Evolutionary conservation across 2,113 vertebrate species (phyloP), one percentile per base, ranked within the genome.

Genomic region (Hipposideros armiger): DNA sequence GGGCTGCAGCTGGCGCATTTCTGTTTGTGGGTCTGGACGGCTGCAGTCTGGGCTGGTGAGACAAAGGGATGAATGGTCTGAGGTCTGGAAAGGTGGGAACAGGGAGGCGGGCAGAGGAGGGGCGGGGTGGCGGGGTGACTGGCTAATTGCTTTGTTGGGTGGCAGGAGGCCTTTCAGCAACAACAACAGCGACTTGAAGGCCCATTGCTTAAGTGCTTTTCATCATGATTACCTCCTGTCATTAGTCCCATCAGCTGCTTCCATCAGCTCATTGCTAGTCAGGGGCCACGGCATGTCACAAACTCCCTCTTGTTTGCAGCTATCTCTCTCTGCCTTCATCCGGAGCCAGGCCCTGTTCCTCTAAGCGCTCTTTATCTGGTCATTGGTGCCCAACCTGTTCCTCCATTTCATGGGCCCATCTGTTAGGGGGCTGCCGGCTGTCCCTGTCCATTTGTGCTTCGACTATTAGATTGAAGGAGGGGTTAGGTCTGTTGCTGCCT

Each of bases 141-240:
- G 72, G 90, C 94, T 96, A 95, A 95, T 96, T 96, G 93, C 96
- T 97, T 97, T 96, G 72, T 97, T 95, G 47, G 47, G 72, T 92
- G 95, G 73, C 62, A 28, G 78, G 52, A 97, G 76, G 72, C 88
- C 90, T 97, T 96, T 97, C 95, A 95, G 90, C 86, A 92, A 74
- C 96, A 73, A 80, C 77, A 97, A 56, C 84, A 69, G 97, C 88
- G 64, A 93, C 89, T 54, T 32, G 94, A 90, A 94, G 96, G 95
- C 95, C 95, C 56, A 11, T 93, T 94, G 87, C 91, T 96, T 97
- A 97, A 98, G 97, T 97, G 95, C 95, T 96, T 92, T 97, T 94
- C 87, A 90, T 96, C 97, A 89, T 95, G 87, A 93, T 97, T 90
- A 89, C 93, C 91, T 94, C 92, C 93, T 97, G 95, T 97, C 94